Base-by-base conservation (phyloP, 2,113 vertebrate genomes). In the Chinchilla lanigera region DNA sequence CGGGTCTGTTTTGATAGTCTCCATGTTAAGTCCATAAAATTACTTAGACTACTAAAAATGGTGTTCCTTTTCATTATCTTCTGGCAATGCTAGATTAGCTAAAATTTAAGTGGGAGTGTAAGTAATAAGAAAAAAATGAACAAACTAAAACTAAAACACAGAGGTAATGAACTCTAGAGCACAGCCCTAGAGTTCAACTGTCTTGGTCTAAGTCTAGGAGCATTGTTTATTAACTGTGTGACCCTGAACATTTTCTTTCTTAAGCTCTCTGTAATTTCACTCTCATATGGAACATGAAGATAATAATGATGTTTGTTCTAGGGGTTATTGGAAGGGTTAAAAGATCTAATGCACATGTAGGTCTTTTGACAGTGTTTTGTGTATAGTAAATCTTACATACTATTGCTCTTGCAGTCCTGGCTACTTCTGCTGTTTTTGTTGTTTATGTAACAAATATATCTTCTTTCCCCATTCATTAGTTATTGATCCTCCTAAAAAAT, bases 261-360 rank as follows among this genome's bases (percentile, higher is more conserved):
- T 50, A 90, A 78, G 47, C 16, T 84, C 56, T 85, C 26, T 91
- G 10, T 89, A 86, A 56, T 93, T 95, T 89, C 41, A 60, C 89
- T 61, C 41, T 88, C 10, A 54, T 69, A 60, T 93, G 41, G 93
- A 86, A 97, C 96, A 56, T 86, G 16, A 90, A 95, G 77, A 67
- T 86, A 83, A 78, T 77, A 82, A 89, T 52, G 14, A 17, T 52
- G 54, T 30, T 86, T 83, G 24, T 47, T 26, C 52, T 41, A 28
- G 41, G 75, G 20, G 26, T 84, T 61, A 86, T 38, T 58, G 61
- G 86, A 44, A 93, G 11, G 33, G 85, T 87, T 90, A 81, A 94
- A 38, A 52, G 52, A 69, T 8, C 41, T 78, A 63, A 35, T 22
- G 3, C 30, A 22, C 41, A 16, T 33, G 28, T 2, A 90, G 30